Evolutionary conservation across 2,888 invertebrate species (phyloP), one percentile per base, ranked within the genome.

Genomic region (Petrolisthes manimaculis): DNA sequence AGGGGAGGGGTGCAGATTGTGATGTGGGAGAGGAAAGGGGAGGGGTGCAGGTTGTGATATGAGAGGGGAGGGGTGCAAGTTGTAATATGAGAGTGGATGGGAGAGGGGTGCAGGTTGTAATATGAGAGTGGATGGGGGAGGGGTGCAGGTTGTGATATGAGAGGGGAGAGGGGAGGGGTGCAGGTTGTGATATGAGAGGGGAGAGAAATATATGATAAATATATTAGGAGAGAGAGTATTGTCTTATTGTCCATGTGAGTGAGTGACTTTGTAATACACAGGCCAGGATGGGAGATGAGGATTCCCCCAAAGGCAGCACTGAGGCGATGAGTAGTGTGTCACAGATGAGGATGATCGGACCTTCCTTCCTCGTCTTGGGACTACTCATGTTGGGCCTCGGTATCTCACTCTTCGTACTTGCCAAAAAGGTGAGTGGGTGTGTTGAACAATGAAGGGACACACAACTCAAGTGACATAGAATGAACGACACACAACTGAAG

Each of bases 341-440:
- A 1, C 84, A 88, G 77, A 84, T 89, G 84, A 67, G 83, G 21
- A 84, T 86, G 55, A 84, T 90, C 69, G 90, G 90, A 0, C 90
- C 90, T 4, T 67, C 84, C 54, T 90, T 89, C 84, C 83, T 90
- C 4, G 79, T 67, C 3, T 56, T 82, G 14, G 90, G 90, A 0
- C 24, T 90, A 21, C 79, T 90, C n/a, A 90, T 90, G 90, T 80
- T 89, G 4, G 54, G 86, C 18, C 75, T 90, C 5, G 90, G 90
- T 4, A 54, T 87, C 21, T 54, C 88, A 5, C 78, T 90, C 83
- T 89, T 83, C 81, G 89, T 75, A 4, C 78, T 90, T 4, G 87
- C 86, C 37, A 81, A 79, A 14, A 90, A 90, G 90, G 90, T 88
- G 37, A 37, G 84, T 88, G 37, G n/a, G 84, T 37, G 37, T 37